phyloP scores from a whole-genome alignment of 2,888 invertebrate genomes.

The Bhutanitis thaidina region DNA sequence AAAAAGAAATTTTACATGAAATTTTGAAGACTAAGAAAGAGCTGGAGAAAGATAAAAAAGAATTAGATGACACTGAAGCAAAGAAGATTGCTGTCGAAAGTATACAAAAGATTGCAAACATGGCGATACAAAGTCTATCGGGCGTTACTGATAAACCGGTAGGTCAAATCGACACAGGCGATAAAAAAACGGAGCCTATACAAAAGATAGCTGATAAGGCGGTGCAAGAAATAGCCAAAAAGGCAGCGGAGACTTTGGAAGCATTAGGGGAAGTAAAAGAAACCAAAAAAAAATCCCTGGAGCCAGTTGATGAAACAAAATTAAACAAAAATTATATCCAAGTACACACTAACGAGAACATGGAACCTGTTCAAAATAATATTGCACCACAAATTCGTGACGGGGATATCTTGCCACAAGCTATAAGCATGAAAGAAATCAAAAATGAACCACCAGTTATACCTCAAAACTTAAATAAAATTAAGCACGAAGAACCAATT shows the following conservation, averaged over 20 bases:
- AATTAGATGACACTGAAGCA: conserved; percentile 60
- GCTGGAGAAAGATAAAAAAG: conserved; percentile 66
- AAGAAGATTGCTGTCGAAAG: conserved; percentile 74
- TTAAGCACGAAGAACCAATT: conserved; percentile 1
- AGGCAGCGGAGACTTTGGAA: conserved; percentile 63
- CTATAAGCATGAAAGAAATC: not conserved
- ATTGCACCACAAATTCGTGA: conserved; percentile 13
- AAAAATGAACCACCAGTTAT: not conserved
- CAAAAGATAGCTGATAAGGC: conserved; percentile 56
- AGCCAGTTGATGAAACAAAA: not conserved
- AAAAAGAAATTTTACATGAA: conserved; percentile 82
- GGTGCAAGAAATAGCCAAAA: conserved; percentile 71
- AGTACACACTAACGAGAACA: conserved; percentile 16
- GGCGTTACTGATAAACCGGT: conserved; percentile 60
- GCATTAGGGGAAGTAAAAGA: conserved; percentile 66
- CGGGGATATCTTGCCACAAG: conserved; percentile 13
- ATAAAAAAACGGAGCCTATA: conserved; percentile 42
- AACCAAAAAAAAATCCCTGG: conserved; percentile 39
- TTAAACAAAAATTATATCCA: conserved; percentile 10
- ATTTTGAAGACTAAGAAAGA: conserved; percentile 79
- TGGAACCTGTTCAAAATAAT: conserved; percentile 20
- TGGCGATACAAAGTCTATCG: conserved; percentile 67
- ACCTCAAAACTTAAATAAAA: conserved; percentile 7
- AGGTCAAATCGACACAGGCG: conserved; percentile 26
- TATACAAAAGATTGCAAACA: conserved; percentile 71